Evolutionary conservation across 1,140 invertebrate species (phyloP), one percentile per base, ranked within the genome.

Genomic region (Kradibia gibbosae): DNA sequence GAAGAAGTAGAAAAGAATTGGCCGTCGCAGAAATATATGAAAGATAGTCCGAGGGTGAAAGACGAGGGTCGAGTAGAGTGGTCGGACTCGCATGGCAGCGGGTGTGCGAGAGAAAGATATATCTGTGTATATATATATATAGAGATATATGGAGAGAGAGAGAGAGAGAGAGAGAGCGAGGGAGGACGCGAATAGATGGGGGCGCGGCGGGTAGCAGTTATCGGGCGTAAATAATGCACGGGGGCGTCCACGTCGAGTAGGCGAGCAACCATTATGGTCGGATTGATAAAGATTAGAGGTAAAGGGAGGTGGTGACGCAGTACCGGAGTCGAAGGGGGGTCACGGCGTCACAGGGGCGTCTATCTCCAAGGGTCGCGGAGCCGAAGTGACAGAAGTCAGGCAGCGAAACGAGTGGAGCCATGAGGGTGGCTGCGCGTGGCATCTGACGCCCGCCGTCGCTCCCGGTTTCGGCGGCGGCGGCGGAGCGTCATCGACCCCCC

Each of bases 211-310:
- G 86, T 84, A 80, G 85, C 84, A 81, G 87, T 87, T 88, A 90
- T 90, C 89, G 88, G 88, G 87, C 89, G 89, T 90, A 88, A 90
- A 89, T 90, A 91, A 91, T 89, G 87, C 88, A 86, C 87, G 88
- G 87, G 86, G 88, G 88, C 88, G 88, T 89, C 85, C 86, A 88
- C 84, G 81, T 86, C 84, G 84, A 83, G 79, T 79, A 83, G 83
- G 83, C 84, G 84, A 86, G 84, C 36, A 42, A 17, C 36, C 20
- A n/a, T 39, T 17, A 78, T 87, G 87, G 86, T 87, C 87, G 90
- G 88, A 91, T 91, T 91, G 90, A 91, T 90, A 91, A 90, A 91
- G 90, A 91, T 91, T 91, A 91, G 90, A 91, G 90, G 90, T 91
- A 88, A 90, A 89, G 85, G 87, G 88, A 89, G 88, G 87, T 88